Percentiles rank a stretch among this genome's conserved stretches.
These are phyloP conservation scores for Platalea minor DNA, from an alignment of 2,797 vertebrate species.

Conservation along the genomic window DNA sequence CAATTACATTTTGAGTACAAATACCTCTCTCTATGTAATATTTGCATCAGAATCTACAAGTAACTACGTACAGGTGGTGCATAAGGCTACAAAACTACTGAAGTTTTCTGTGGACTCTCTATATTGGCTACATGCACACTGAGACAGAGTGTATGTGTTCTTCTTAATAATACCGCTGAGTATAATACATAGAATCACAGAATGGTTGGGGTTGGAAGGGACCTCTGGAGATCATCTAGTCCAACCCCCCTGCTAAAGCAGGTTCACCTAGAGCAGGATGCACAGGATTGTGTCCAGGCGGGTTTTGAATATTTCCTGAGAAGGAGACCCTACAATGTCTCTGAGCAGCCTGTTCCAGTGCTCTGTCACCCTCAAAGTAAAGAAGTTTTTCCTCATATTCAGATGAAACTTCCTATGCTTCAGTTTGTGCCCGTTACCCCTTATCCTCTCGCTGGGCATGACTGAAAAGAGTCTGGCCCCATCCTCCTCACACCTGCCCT, in stretches of 20 bases:
- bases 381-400: too few species aligned
- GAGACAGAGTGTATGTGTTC: background rate
- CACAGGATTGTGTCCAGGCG: too few species aligned
- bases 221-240: too few species aligned
- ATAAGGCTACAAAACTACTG: background rate
- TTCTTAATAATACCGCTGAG: rapidly evolving
- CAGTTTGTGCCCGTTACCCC: too few species aligned
- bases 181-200: background rate
- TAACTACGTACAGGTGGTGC: background rate
- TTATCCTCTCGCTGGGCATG: too few species aligned
- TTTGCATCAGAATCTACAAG: background rate
- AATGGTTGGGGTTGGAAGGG: too few species aligned
- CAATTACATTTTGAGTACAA: background rate
- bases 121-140: background rate
- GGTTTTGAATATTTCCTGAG: too few species aligned
- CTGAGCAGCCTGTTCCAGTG: background rate
- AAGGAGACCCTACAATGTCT: background rate
- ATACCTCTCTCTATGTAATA: background rate
- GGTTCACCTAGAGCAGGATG: too few species aligned
- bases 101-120: background rate
- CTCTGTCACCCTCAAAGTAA: background rate
- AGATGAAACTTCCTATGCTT: too few species aligned
- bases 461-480: too few species aligned
- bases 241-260: too few species aligned
- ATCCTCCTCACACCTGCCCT: too few species aligned